phyloP scores from a whole-genome alignment of 2,113 vertebrate genomes.

The Rhadina sibilatrix region DNA sequence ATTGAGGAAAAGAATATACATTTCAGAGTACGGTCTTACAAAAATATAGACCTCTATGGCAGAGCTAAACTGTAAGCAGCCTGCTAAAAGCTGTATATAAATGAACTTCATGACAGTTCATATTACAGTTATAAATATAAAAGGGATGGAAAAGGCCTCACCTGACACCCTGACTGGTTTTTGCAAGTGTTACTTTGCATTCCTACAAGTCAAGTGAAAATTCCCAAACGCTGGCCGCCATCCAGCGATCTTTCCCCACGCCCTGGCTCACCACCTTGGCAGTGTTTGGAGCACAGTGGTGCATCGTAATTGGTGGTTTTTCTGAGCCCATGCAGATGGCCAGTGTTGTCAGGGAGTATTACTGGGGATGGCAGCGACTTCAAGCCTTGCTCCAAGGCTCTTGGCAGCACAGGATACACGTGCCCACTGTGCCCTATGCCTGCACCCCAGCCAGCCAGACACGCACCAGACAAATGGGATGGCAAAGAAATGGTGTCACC shows the following conservation, averaged over 20 bases:
- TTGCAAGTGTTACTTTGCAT: slow-evolving; percentile 28
- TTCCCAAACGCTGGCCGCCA: not conserved
- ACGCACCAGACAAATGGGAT: not conserved
- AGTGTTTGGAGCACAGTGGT: not conserved
- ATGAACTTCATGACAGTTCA: not conserved
- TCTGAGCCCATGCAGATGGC: not conserved
- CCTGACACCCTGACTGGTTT: not conserved
- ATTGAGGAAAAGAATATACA: not conserved
- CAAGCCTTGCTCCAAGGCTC: not conserved
- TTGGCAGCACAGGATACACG: not conserved
- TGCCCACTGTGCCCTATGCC: rapidly evolving
- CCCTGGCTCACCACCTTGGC: not conserved
- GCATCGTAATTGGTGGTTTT: slow-evolving; percentile 25
- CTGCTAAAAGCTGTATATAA: slow-evolving; percentile 2
- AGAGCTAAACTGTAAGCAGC: not conserved
- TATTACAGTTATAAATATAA: slow-evolving; percentile 60
- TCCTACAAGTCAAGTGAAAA: slow-evolving; percentile 33
- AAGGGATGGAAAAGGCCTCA: slow-evolving; percentile 11
- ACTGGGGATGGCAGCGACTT: not conserved
- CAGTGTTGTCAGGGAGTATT: not conserved
- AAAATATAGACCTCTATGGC: not conserved
- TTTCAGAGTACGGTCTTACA: not conserved
- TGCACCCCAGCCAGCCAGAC: not conserved
- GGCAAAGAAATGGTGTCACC: not conserved
- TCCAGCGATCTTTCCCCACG: not conserved